Conservation (phyloP, 2,797 vertebrate species). For the Sarcophilus harrisii region DNA sequence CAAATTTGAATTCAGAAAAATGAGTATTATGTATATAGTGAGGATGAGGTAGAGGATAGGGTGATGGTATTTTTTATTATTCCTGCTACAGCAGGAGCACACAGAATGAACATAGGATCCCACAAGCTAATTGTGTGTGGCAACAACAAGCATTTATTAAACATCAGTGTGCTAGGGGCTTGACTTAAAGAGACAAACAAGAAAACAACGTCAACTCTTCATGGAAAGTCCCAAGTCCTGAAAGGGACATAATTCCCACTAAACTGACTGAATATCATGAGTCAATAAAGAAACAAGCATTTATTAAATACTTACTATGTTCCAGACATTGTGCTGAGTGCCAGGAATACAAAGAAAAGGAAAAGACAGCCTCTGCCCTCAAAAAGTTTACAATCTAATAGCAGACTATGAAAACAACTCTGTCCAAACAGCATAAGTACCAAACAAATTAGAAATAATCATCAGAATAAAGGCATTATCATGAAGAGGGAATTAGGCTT, state of each 20-base stretch:
- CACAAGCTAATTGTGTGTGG: neutral
- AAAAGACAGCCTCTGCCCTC: neutral
- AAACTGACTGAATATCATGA: neutral
- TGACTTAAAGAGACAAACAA: neutral
- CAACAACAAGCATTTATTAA: neutral
- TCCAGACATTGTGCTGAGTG: neutral
- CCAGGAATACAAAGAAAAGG: neutral
- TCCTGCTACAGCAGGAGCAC: neutral
- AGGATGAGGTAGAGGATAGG: too few species aligned
- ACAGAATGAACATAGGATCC: neutral
- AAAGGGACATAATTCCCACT: neutral
- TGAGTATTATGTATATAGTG: too few species aligned
- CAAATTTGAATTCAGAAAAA: too few species aligned
- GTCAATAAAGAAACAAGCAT: neutral
- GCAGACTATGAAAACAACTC: neutral
- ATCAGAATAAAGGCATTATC: neutral
- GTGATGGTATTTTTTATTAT: neutral
- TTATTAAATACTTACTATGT: neutral
- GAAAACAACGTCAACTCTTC: neutral
- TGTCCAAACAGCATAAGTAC: neutral
- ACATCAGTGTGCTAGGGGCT: neutral
- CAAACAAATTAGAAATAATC: neutral
- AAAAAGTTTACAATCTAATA: neutral
- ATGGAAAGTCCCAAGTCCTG: neutral
- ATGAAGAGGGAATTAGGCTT: neutral